Conservation (phyloP, 2,888 invertebrate genomes). For the Drosophila hamatofila region DNA sequence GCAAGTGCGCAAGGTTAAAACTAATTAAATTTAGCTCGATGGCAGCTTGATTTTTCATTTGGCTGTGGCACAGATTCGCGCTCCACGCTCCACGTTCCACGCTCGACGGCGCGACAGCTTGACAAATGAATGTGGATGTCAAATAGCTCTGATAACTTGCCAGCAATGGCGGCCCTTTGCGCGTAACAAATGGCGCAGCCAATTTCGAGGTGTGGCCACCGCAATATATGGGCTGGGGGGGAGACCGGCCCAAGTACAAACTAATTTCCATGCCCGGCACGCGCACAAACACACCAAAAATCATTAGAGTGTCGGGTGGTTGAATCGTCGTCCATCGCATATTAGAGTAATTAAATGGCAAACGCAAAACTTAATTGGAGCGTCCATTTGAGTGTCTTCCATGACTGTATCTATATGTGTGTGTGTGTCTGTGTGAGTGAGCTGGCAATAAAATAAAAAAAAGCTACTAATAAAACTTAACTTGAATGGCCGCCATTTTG, state of each 20-base stretch:
- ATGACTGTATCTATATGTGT: constrained; percentile 12
- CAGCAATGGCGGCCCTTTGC: constrained; percentile 68
- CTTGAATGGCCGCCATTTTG: constrained; percentile 70
- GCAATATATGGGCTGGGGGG: constrained; percentile 9
- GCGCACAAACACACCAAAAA: constrained; percentile 67
- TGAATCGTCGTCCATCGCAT: constrained; percentile 50
- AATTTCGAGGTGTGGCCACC: constrained; percentile 73
- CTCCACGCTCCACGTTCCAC: constrained; percentile 8
- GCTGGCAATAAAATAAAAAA: constrained; percentile 74
- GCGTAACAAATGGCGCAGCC: constrained; percentile 71
- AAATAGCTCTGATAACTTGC: constrained; percentile 80
- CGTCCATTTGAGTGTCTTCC: constrained; percentile 40
- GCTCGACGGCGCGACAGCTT: constrained; percentile 57
- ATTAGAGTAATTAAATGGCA: constrained; percentile 84
- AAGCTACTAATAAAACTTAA: constrained; percentile 77
- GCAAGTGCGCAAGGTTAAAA: constrained; percentile 65
- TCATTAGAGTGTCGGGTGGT: constrained; percentile 48
- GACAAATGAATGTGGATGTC: constrained; percentile 82
- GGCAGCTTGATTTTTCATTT: constrained; percentile 54
- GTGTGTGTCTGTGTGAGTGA: constrained; percentile 32
- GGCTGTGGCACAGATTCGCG: constrained; percentile 66
- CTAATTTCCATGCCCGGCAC: constrained; percentile 79
- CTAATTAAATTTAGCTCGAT: constrained; percentile 64
- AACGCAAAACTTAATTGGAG: constrained; percentile 81
- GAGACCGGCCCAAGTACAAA: constrained; percentile 55